phyloP scores from a whole-genome alignment of 2,888 invertebrate genomes.

The Leistus spinibarbis region DNA sequence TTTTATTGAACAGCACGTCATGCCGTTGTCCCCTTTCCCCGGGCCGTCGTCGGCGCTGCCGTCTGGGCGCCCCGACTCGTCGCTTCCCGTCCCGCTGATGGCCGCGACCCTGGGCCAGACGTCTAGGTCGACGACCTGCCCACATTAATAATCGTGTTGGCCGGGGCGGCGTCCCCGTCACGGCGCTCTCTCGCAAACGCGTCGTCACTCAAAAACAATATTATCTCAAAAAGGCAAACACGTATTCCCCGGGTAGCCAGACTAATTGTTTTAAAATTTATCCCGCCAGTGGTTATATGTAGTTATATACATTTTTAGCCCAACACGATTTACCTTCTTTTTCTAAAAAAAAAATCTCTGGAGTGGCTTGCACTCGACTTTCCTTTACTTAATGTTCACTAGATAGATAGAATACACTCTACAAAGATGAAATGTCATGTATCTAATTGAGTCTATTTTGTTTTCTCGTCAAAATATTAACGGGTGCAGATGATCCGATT shows the following conservation, averaged over 20 bases:
- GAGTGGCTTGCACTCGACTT: too few relatives aligned
- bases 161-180: constrained; percentile 39
- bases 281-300: too few relatives aligned
- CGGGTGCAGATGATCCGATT: too few relatives aligned
- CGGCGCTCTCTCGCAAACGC: constrained; percentile 37
- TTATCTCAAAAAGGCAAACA: not conserved
- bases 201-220: not conserved
- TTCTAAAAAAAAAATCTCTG: too few relatives aligned
- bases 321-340: too few relatives aligned
- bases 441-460: too few relatives aligned
- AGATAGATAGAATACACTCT: too few relatives aligned
- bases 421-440: too few relatives aligned
- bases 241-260: not conserved
- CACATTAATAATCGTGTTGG: constrained; percentile 36
- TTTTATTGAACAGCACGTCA: constrained; percentile 7
- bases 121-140: constrained; percentile 47
- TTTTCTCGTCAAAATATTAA: too few relatives aligned
- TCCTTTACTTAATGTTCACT: too few relatives aligned
- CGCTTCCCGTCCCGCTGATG: constrained; percentile 33
- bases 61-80: constrained; percentile 32
- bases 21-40: constrained; percentile 8
- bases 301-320: too few relatives aligned
- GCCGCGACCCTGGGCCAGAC: constrained; percentile 47
- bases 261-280: not conserved
- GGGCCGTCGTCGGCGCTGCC: constrained; percentile 34